These are phyloP conservation scores for Micrastur ruficollis DNA, from an alignment of 2,797 vertebrate genomes.

Conservation along the genomic window DNA sequence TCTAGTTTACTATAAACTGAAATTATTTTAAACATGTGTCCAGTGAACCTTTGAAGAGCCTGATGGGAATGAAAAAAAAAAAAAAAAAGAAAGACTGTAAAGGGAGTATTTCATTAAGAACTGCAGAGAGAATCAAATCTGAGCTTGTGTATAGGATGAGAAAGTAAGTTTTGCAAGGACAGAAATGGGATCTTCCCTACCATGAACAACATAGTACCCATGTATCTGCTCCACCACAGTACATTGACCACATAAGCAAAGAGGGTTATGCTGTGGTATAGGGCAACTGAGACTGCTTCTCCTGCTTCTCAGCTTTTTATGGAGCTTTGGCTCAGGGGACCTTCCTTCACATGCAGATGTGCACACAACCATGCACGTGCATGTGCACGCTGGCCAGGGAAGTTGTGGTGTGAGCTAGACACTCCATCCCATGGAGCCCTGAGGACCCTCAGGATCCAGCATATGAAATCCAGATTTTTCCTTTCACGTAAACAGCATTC, in stretches of 20 bases:
- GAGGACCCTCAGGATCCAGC: neutral
- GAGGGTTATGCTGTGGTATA: neutral
- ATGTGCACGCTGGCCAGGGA: neutral
- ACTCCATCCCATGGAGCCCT: neutral
- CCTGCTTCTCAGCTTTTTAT: neutral
- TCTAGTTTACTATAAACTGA: neutral
- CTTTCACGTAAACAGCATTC: neutral
- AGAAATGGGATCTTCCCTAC: neutral
- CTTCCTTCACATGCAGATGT: neutral
- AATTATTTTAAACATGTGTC: neutral
- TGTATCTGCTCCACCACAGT: neutral
- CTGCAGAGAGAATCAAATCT: neutral
- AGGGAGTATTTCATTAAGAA: neutral
- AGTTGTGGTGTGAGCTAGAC: neutral
- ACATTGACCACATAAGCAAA: neutral
- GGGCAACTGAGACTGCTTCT: neutral
- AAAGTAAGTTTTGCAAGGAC: neutral
- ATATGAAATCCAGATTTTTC: neutral
- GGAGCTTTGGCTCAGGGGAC: neutral
- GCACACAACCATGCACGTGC: fast-evolving
- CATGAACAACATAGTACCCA: neutral
- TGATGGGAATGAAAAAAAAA: neutral
- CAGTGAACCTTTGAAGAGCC: neutral
- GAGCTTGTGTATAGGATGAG: neutral
- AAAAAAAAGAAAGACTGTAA: neutral